These are phyloP conservation scores for Coracopsis vasa DNA, from an alignment of 2,113 vertebrate species.

Conservation along the genomic window DNA sequence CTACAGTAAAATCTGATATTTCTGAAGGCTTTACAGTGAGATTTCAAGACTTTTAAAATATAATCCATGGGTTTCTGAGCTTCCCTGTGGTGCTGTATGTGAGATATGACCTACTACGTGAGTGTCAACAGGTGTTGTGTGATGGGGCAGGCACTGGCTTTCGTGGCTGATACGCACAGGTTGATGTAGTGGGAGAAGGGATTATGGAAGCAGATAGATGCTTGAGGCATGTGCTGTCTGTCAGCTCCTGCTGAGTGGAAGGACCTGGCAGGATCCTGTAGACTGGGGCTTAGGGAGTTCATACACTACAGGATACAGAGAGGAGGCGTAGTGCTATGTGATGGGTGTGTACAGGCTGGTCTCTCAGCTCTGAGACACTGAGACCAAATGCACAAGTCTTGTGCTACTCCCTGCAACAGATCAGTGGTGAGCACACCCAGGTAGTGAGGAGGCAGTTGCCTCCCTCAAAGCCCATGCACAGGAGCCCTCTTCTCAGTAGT, in stretches of 20 bases:
- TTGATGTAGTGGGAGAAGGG: background rate
- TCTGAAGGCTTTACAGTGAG: background rate
- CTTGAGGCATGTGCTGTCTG: background rate
- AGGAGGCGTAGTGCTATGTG: rapidly evolving
- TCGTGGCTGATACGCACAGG: background rate
- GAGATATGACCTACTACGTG: rapidly evolving
- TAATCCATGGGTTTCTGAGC: background rate
- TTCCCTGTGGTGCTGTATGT: rapidly evolving
- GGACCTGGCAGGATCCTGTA: background rate
- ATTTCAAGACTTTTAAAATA: background rate
- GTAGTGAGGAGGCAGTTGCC: background rate
- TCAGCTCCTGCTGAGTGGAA: background rate
- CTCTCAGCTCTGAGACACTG: rapidly evolving
- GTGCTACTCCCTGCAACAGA: background rate
- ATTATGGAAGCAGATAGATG: background rate
- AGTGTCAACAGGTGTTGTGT: background rate
- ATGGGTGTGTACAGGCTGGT: background rate
- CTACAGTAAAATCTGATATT: background rate
- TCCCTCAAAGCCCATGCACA: background rate
- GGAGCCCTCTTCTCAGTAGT: background rate
- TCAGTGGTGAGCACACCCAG: background rate
- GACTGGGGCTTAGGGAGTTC: background rate
- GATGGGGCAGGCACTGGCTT: background rate
- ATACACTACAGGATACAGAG: rapidly evolving
- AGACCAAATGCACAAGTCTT: background rate